A percentile compares a stretch with the other conserved stretches of the same genome.
These are phyloP conservation scores for Neuroterus valhalla DNA, from an alignment of 1,140 invertebrate genomes.

Conservation along the genomic window DNA sequence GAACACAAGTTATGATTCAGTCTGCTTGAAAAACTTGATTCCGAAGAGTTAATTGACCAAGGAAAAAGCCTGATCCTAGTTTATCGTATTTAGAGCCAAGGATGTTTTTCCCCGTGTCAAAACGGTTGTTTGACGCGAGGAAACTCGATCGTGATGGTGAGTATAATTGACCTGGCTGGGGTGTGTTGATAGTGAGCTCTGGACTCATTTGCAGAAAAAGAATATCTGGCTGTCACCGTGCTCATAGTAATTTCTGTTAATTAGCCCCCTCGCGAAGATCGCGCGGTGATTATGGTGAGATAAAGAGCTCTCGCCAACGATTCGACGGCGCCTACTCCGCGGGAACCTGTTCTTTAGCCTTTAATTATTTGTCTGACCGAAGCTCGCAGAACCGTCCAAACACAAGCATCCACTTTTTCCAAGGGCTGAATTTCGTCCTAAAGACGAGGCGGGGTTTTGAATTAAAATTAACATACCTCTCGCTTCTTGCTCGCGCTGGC, in stretches of 20 bases:
- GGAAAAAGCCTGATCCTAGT: neutral
- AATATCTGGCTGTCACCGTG: conserved; percentile 19
- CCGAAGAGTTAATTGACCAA: neutral
- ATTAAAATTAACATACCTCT: conserved; percentile 24
- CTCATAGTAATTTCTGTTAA: conserved; percentile 23
- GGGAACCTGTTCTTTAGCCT: conserved; percentile 18
- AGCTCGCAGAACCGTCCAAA: neutral
- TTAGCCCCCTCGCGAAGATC: conserved; percentile 25
- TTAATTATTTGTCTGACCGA: conserved; percentile 30
- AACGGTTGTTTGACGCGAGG: conserved; percentile 4
- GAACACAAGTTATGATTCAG: neutral
- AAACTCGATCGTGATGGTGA: conserved; percentile 8
- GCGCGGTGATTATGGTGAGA: conserved; percentile 23
- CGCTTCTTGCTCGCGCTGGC: neutral
- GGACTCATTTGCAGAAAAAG: neutral
- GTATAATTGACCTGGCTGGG: conserved; percentile 5
- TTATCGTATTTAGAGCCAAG: neutral
- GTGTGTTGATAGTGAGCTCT: conserved; percentile 3
- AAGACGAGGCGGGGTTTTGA: neutral
- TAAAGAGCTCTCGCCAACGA: conserved; percentile 24
- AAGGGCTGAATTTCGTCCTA: neutral
- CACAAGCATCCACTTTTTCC: conserved; percentile 1
- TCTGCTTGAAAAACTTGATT: neutral
- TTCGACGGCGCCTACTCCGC: conserved; percentile 17
- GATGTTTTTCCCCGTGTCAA: neutral